phyloP scores from a whole-genome alignment of 2,888 invertebrate species.

The Habrosyne pyritoides region DNA sequence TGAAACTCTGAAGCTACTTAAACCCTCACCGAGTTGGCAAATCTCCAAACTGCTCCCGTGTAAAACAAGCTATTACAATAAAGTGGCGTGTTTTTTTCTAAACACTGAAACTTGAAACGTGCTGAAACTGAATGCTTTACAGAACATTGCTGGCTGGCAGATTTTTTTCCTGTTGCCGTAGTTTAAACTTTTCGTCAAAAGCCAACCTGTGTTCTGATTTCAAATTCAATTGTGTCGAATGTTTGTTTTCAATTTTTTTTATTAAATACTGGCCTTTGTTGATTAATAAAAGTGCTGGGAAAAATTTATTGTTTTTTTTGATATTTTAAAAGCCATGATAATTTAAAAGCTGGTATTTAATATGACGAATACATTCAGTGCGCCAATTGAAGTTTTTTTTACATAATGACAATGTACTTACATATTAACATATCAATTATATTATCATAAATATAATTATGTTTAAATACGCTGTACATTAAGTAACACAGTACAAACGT shows the following conservation, averaged over 20 bases:
- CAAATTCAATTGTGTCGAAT: neutral
- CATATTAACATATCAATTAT: too few species aligned
- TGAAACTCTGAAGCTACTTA: constrained; percentile 38
- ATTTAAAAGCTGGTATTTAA: too few species aligned
- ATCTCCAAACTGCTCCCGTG: constrained; percentile 42
- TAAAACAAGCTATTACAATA: constrained; percentile 42
- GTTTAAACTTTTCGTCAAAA: neutral
- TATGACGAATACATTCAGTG: too few species aligned
- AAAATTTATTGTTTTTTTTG: too few species aligned
- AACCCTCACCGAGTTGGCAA: constrained; percentile 45
- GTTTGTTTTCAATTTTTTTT: neutral
- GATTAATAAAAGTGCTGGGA: neutral
- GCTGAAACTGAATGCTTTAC: constrained; percentile 17
- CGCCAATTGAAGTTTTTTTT: too few species aligned
- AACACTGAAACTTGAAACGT: constrained; percentile 10
- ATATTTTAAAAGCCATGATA: too few species aligned
- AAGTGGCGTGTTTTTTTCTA: constrained; percentile 22
- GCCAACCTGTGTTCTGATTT: neutral
- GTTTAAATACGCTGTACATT: too few species aligned
- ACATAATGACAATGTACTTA: too few species aligned
- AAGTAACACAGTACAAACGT: too few species aligned
- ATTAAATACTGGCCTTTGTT: neutral
- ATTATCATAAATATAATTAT: too few species aligned
- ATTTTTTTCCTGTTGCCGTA: neutral
- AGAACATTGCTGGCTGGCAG: neutral